phyloP scores from a whole-genome alignment of 2,113 vertebrate species.

The Emydocephalus ijimae region DNA sequence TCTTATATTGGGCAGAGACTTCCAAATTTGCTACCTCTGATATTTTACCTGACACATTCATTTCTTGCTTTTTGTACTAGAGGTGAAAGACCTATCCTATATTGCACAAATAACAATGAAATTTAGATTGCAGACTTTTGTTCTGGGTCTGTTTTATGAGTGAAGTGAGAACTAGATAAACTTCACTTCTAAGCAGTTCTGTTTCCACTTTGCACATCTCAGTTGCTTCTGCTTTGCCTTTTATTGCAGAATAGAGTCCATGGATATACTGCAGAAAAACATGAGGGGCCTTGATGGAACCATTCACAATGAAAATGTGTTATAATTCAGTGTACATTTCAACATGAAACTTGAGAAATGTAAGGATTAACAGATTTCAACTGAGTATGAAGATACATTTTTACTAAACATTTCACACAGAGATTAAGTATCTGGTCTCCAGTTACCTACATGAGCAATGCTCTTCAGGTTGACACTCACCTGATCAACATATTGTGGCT shows the following conservation, averaged over 20 bases:
- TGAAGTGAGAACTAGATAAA: background rate
- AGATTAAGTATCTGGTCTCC: background rate
- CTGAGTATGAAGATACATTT: background rate
- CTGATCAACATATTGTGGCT: background rate
- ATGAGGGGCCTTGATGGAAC: accelerated
- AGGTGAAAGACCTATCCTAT: background rate
- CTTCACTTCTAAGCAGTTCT: background rate
- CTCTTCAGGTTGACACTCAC: background rate
- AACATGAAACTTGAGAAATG: background rate
- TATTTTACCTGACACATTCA: background rate
- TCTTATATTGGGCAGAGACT: background rate
- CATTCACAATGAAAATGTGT: background rate
- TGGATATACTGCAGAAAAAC: slow-evolving; percentile 50
- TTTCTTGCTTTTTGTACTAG: background rate
- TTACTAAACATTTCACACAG: background rate
- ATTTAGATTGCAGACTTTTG: background rate
- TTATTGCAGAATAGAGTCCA: slow-evolving; percentile 58
- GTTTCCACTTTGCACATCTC: background rate
- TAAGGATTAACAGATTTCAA: background rate
- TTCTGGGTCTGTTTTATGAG: background rate
- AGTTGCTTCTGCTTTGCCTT: background rate
- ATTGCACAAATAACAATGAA: background rate
- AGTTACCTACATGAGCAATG: background rate
- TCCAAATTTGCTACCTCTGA: background rate
- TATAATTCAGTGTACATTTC: accelerated